Evolutionary conservation across 2,113 vertebrate genomes (phyloP), one percentile per base, ranked within the genome.

Genomic region (Lamprotornis superbus): DNA sequence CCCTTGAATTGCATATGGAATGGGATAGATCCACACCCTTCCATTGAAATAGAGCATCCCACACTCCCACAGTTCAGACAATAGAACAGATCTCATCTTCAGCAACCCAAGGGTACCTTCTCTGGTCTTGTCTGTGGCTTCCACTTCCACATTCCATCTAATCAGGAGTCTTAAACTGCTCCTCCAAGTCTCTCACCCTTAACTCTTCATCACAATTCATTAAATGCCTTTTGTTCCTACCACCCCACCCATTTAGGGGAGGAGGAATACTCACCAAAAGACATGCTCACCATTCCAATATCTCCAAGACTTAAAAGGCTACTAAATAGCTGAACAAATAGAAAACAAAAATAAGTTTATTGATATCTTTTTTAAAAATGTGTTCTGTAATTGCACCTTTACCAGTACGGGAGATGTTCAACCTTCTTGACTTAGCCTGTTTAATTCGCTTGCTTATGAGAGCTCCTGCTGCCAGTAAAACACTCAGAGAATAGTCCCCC

Each of bases 401-500:
- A 44, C 28, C 25, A 11, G 6, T 17, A 5, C 22, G 33, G 22
- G 78, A 44, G 35, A 47, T 22, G 30, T 28, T 60, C 10, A 15
- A 15, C 10, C 25, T 69, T 53, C 69, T 47, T 22, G 7, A 37
- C n/a, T 53, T 50, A 46, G 57, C 28, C 4, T 47, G 22, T 27
- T 53, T 15, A n/a, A 50, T 31, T 65, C 53, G 22, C 5, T 20
- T 70, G n/a, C 76, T 76, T 40, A 24, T 9, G 19, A 63, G 28
- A 79, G 12, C 52, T 53, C 57, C n/a, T 53, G 9, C 50, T 56
- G 24, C 52, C 63, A 49, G 2, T 15, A 27, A 50, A 65, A 55
- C 2, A 37, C 2, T 0, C 17, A 30, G 15, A 1, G 9, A 56
- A 16, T 11, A 61, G 55, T 2, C 16, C 21, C 13, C 8, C 40